Conservation (phyloP, 2,888 invertebrate species). For the Stenichneumon culpator region DNA sequence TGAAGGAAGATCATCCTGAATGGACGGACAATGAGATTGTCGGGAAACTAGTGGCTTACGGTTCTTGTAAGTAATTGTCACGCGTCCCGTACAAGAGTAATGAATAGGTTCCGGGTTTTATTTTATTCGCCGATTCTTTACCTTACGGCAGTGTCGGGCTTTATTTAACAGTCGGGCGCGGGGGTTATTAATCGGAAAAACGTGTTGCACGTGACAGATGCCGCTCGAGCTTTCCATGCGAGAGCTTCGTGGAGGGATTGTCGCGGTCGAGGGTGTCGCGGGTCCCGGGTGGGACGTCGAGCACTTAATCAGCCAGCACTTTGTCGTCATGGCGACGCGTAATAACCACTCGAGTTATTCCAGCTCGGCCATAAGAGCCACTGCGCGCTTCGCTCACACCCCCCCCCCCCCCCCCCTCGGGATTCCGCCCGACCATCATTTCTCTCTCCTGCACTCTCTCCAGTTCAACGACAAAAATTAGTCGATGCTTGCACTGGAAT, state of each 20-base stretch:
- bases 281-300: slow-evolving; percentile 72
- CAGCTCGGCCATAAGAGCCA: slow-evolving; percentile 64
- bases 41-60: slow-evolving; percentile 94
- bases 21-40: slow-evolving; percentile 91
- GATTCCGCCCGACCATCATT: slow-evolving; percentile 19
- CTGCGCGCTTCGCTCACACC: slow-evolving; percentile 47
- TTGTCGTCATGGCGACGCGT: slow-evolving; percentile 84
- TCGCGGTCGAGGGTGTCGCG: slow-evolving; percentile 62
- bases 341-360: slow-evolving; percentile 83
- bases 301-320: slow-evolving; percentile 84
- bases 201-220: slow-evolving; percentile 52
- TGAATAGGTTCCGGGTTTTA: neutral
- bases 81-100: neutral
- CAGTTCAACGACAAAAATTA: slow-evolving; percentile 45
- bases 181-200: slow-evolving; percentile 14
- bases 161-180: slow-evolving; percentile 13
- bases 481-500: slow-evolving; percentile 30
- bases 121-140: slow-evolving; percentile 15
- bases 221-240: slow-evolving; percentile 20
- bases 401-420: slow-evolving; percentile 33
- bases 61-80: slow-evolving; percentile 89
- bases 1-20: slow-evolving; percentile 91
- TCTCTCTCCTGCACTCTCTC: slow-evolving; percentile 42
- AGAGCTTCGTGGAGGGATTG: slow-evolving; percentile 28
- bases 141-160: neutral